phyloP scores from a whole-genome alignment of 2,888 invertebrate species.

The Amaurobius ferox region DNA sequence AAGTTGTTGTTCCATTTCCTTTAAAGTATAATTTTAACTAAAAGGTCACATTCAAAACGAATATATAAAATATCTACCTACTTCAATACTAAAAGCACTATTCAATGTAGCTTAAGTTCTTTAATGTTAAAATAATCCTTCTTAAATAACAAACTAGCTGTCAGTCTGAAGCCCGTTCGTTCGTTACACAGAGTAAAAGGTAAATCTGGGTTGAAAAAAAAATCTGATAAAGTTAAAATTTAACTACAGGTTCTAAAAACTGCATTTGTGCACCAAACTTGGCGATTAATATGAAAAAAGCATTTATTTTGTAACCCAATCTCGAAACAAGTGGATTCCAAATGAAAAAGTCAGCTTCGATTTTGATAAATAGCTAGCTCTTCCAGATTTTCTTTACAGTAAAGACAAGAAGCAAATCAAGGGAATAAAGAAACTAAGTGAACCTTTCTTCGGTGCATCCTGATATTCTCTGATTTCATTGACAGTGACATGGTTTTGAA shows the following conservation, averaged over 20 bases:
- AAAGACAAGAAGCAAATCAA: conserved; percentile 58
- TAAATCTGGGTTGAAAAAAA: conserved; percentile 13
- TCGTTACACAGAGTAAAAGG: background rate
- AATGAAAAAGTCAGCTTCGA: conserved; percentile 62
- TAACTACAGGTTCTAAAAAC: conserved; percentile 26
- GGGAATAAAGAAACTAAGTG: conserved; percentile 56
- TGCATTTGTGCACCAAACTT: conserved; percentile 40
- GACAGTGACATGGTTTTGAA: conserved; percentile 24
- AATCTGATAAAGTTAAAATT: background rate
- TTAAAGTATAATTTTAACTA: background rate
- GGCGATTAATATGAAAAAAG: conserved; percentile 59
- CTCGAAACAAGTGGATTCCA: conserved; percentile 56
- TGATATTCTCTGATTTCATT: conserved; percentile 27
- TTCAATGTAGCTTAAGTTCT: background rate
- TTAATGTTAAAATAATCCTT: conserved; percentile 27
- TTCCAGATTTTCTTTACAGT: conserved; percentile 32
- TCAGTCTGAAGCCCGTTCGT: background rate
- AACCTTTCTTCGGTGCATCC: conserved; percentile 32
- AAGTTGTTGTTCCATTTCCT: background rate
- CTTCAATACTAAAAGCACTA: background rate
- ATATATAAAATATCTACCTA: background rate
- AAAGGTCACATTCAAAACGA: background rate
- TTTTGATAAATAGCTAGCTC: conserved; percentile 68
- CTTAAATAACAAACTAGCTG: conserved; percentile 39
- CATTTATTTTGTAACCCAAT: conserved; percentile 53